Base-by-base conservation (phyloP, 2,888 invertebrate species). In the Cephus nigrinus region DNA sequence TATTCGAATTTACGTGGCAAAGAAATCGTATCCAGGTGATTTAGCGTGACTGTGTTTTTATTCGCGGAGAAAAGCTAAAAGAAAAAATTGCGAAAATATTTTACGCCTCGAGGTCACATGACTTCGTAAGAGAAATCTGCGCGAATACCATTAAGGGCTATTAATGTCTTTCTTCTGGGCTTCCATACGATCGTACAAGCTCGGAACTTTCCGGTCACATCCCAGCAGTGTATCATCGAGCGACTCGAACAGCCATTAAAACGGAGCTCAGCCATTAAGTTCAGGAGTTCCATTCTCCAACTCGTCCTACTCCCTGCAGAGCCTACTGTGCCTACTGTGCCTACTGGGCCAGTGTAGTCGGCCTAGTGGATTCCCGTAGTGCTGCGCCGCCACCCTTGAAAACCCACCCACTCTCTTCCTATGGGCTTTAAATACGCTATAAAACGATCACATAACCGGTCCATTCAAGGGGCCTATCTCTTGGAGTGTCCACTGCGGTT, bases 191-290 rank as follows among this genome's bases (percentile, higher is more conserved):
- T 55, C 55, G 23, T 55, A 55, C 23, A 23, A 55, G 55, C 71
- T 33, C 30, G 0, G 32, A 71, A 75, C 75, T 76, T 78, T 75
- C 78, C 72, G 75, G 75, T 33, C 77, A 69, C 75, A 78, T 75
- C 73, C 71, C 69, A 75, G 75, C 36, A 74, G 74, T 55, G 76
- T 75, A 78, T 75, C 78, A 75, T 78, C 69, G 71, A 72, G 75
- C 68, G 75, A 78, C 81, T 82, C 77, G 76, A 82, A 77, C 71
- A 40, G 72, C 79, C 81, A 76, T 84, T 85, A 84, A 84, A 83
- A 78, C 81, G 80, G 85, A 84, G 84, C 83, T 79, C 77, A 78
- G 80, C 80, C 82, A 84, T 84, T 84, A 84, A 84, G 71, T 71
- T 71, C 71, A 71, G 71, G 33, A 71, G 32, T 71, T 71, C 71